A percentile compares a stretch with the other conserved stretches of the same genome.
phyloP scores from a whole-genome alignment of 1,140 invertebrate species.

The Colletes gigas region DNA sequence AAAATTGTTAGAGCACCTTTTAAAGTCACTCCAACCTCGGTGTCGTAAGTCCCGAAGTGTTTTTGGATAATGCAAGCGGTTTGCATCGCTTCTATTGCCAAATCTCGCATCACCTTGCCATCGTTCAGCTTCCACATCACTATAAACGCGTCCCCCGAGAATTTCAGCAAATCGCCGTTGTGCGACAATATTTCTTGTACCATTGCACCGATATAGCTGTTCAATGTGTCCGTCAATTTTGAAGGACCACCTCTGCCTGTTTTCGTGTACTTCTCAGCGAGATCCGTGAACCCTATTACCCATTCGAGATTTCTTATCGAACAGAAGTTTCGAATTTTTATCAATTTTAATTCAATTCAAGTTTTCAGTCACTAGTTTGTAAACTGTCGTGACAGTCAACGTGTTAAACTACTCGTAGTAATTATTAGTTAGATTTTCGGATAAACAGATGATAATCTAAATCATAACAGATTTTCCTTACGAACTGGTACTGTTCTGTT shows the following conservation, averaged over 20 bases:
- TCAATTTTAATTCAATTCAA: too few species aligned
- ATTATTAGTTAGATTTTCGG: too few species aligned
- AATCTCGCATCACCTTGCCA: constrained; percentile 81
- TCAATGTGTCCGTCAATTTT: constrained; percentile 84
- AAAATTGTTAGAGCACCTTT: constrained; percentile 75
- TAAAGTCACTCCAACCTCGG: constrained; percentile 83
- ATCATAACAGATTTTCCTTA: too few species aligned
- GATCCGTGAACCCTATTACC: constrained; percentile 83
- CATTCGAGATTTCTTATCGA: background rate
- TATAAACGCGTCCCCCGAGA: constrained; percentile 86
- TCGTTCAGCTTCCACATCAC: constrained; percentile 83
- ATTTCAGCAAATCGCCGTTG: constrained; percentile 85
- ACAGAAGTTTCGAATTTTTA: background rate
- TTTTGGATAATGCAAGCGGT: constrained; percentile 85
- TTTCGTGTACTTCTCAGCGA: constrained; percentile 84
- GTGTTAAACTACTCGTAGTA: too few species aligned
- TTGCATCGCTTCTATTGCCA: constrained; percentile 83
- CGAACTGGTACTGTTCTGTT: too few species aligned
- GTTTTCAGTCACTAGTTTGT: too few species aligned
- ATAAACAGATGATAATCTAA: too few species aligned
- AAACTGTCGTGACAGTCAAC: too few species aligned
- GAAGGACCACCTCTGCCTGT: constrained; percentile 84
- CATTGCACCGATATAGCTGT: constrained; percentile 86
- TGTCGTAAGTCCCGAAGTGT: constrained; percentile 83
- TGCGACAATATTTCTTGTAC: constrained; percentile 84